Evolutionary conservation across 2,888 invertebrate genomes (phyloP).

Genomic region (Agrochola lota): DNA sequence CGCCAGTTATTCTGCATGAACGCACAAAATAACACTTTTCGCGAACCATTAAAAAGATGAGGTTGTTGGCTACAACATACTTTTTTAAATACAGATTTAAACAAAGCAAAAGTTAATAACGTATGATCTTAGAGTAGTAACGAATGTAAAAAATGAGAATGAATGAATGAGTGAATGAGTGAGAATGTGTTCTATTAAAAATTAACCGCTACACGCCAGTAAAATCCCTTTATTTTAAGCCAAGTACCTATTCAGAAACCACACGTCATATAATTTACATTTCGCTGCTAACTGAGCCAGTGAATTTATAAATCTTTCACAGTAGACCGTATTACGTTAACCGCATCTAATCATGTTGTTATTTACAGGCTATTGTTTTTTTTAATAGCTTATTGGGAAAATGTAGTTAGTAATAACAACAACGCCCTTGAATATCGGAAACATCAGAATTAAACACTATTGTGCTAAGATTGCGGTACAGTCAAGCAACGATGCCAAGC

Average conservation of each 20-base stretch:
- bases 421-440: not conserved
- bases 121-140: too few relatives aligned
- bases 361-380: not conserved
- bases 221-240: constrained; percentile 22
- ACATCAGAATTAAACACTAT: not conserved
- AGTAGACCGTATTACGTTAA: not conserved
- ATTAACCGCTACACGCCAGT: not conserved
- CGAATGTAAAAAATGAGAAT: too few relatives aligned
- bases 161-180: too few relatives aligned
- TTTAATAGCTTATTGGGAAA: not conserved
- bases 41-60: not conserved
- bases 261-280: constrained; percentile 35
- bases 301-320: constrained; percentile 21
- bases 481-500: too few relatives aligned
- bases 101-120: constrained; percentile 2
- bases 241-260: constrained; percentile 6
- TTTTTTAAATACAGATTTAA: not conserved
- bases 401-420: not conserved
- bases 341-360: not conserved
- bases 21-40: too few relatives aligned
- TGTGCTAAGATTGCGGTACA: not conserved
- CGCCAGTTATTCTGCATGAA: too few relatives aligned
- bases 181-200: constrained; percentile 12
- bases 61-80: not conserved
- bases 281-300: not conserved